phyloP scores from a whole-genome alignment of 1,140 invertebrate genomes.

The Subanguina moxae region DNA sequence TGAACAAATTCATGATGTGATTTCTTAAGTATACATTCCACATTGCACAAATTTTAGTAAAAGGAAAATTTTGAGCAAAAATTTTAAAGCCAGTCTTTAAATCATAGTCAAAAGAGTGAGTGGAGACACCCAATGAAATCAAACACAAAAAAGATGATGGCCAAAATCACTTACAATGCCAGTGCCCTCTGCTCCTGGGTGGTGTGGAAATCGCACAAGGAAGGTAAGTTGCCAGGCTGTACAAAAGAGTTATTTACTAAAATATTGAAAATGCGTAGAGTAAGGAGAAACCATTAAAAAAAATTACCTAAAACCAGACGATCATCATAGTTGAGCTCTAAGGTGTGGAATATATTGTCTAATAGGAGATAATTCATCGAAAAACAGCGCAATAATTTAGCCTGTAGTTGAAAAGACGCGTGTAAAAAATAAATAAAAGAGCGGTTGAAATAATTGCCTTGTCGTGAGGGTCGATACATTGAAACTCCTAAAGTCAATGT shows the following conservation, averaged over 20 bases:
- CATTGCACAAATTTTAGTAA: no score
- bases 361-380: slow-evolving; percentile 49
- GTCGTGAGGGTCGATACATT: slow-evolving; percentile 31
- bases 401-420: slow-evolving; percentile 26
- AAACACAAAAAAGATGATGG: neutral
- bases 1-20: slow-evolving; percentile 11
- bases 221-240: slow-evolving; percentile 18
- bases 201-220: slow-evolving; percentile 12
- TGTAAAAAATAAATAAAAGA: neutral
- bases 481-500: no score
- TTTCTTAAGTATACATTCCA: no score
- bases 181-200: slow-evolving; percentile 27
- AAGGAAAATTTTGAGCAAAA: no score
- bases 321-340: slow-evolving; percentile 44
- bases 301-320: slow-evolving; percentile 29
- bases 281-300: neutral
- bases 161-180: slow-evolving; percentile 29
- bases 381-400: slow-evolving; percentile 46
- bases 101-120: no score
- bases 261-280: neutral
- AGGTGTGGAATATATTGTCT: slow-evolving; percentile 53
- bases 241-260: slow-evolving; percentile 43
- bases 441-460: slow-evolving; percentile 27
- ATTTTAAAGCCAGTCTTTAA: no score
- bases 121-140: no score